Evolutionary conservation across 2,888 invertebrate species (phyloP).

Genomic region (Drosophila helvetica): DNA sequence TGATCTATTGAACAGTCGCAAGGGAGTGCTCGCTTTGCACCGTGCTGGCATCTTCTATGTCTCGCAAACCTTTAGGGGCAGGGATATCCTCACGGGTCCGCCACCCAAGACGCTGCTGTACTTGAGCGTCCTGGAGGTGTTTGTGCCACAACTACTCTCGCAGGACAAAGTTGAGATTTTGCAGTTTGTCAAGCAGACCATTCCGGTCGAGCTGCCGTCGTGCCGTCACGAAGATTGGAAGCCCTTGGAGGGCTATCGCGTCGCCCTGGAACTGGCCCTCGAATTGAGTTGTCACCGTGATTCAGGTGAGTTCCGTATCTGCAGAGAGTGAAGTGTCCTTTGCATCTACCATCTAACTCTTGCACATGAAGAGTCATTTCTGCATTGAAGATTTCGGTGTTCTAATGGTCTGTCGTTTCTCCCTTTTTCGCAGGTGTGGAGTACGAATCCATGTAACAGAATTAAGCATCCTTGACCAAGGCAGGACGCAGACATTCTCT

Average conservation of each 20-base stretch:
- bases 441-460: neutral
- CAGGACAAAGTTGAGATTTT: conserved; percentile 45
- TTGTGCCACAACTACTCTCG: conserved; percentile 53
- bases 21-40: conserved; percentile 43
- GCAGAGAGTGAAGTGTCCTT: no score
- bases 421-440: neutral
- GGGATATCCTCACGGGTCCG: neutral
- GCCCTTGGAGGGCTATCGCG: conserved; percentile 46
- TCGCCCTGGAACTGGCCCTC: conserved; percentile 16
- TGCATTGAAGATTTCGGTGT: no score
- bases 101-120: conserved; percentile 43
- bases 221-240: conserved; percentile 19
- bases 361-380: fast-evolving
- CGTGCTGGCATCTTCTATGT: conserved; percentile 58
- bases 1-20: conserved; percentile 36
- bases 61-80: neutral
- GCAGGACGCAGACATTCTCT: neutral
- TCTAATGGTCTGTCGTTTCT: no score
- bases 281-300: conserved; percentile 31
- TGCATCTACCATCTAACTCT: no score
- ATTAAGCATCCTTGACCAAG: neutral
- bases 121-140: conserved; percentile 43
- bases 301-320: fast-evolving
- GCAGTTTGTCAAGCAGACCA: neutral
- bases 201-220: conserved; percentile 13